These are phyloP conservation scores for Silurus lanzhouensis DNA, from an alignment of 2,797 vertebrate species.

Conservation along the genomic window DNA sequence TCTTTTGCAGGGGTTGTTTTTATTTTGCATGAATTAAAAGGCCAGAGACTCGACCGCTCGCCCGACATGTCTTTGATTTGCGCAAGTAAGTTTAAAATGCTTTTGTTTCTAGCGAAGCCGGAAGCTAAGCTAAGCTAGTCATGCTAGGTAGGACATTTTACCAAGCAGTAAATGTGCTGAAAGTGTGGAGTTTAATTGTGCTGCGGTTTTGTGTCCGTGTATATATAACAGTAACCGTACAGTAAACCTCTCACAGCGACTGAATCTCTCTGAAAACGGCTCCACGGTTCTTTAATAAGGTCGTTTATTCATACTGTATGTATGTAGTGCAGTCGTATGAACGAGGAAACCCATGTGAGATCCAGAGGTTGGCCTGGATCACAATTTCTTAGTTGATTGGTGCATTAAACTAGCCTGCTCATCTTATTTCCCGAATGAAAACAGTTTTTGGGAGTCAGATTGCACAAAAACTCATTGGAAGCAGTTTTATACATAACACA, in stretches of 20 bases:
- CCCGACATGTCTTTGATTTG: conserved; percentile 63
- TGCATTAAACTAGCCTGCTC: neutral
- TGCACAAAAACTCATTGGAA: neutral
- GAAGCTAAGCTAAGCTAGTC: conserved; percentile 27
- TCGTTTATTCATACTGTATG: too few species aligned
- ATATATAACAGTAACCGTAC: neutral
- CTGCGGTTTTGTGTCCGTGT: neutral
- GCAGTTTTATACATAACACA: too few species aligned
- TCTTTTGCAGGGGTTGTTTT: neutral
- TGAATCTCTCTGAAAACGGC: neutral
- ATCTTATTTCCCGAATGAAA: neutral
- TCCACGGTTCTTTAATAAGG: neutral
- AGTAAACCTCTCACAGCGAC: neutral
- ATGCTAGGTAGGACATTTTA: neutral
- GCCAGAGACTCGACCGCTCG: neutral
- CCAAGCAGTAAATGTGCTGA: neutral
- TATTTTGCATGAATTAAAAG: neutral
- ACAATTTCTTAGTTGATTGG: neutral
- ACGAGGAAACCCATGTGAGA: neutral
- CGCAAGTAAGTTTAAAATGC: conserved; percentile 59
- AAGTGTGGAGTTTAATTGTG: neutral
- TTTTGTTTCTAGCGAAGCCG: neutral
- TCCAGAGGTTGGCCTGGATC: neutral
- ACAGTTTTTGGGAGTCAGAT: neutral
- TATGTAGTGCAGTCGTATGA: neutral